Conservation (phyloP, 2,888 invertebrate genomes). For the Plutella xylostella region DNA sequence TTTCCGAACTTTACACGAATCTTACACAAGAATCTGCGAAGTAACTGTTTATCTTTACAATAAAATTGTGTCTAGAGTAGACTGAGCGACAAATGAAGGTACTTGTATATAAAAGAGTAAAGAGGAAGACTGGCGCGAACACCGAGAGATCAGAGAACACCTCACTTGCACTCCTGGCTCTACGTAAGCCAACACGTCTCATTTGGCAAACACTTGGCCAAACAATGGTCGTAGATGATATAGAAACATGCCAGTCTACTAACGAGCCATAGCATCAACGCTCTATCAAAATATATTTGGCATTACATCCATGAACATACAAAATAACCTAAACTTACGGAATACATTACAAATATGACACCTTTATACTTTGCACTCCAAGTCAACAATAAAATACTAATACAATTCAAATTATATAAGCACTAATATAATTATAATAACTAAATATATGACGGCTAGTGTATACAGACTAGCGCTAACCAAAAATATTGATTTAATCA, state of each 20-base stretch:
- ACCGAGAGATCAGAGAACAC: not conserved
- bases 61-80: slow-evolving; percentile 8
- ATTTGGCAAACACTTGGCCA: no score
- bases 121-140: no score
- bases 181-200: no score
- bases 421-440: slow-evolving; percentile 18
- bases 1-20: no score
- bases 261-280: not conserved
- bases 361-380: slow-evolving; percentile 23
- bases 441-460: slow-evolving; percentile 19
- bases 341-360: slow-evolving; percentile 29
- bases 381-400: slow-evolving; percentile 31
- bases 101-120: no score
- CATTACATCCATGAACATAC: slow-evolving; percentile 24
- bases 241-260: no score
- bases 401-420: slow-evolving; percentile 1
- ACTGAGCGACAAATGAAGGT: no score
- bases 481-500: slow-evolving; percentile 9
- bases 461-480: slow-evolving; percentile 27
- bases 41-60: no score
- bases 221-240: no score
- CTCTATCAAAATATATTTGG: slow-evolving; percentile 23
- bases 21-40: no score
- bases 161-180: no score
- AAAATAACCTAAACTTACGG: slow-evolving; percentile 24